phyloP scores from a whole-genome alignment of 2,888 invertebrate genomes.

The Cantharis lateralis region DNA sequence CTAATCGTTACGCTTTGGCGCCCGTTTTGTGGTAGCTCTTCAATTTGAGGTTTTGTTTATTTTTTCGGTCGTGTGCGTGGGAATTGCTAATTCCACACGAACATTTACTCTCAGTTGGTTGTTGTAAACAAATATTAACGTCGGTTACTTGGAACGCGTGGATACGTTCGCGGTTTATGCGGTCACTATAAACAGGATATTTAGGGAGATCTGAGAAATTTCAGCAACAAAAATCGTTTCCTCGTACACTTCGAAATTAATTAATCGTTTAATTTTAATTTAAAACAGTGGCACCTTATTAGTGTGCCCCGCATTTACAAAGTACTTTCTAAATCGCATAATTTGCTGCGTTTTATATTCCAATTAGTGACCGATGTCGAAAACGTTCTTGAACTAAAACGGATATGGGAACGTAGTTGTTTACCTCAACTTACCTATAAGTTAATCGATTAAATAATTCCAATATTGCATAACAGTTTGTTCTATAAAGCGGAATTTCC shows the following conservation, averaged over 20 bases:
- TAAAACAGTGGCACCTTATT: background rate
- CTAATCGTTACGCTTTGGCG: background rate
- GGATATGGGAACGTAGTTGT: conserved; percentile 29
- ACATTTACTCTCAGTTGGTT: background rate
- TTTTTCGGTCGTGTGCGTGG: background rate
- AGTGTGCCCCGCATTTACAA: background rate
- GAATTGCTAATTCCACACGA: background rate
- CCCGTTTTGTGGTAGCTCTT: background rate
- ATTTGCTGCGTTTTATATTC: conserved; percentile 17
- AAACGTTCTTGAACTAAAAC: conserved; percentile 18
- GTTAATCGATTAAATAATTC: conserved; percentile 32
- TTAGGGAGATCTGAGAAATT: background rate
- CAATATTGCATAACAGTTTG: conserved; percentile 21
- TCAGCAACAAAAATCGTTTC: background rate
- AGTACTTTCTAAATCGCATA: background rate
- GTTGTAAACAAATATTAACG: background rate
- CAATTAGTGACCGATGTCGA: conserved; percentile 18
- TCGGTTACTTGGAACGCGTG: background rate
- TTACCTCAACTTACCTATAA: conserved; percentile 25
- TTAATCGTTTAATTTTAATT: background rate
- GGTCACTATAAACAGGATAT: background rate
- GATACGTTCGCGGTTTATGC: background rate
- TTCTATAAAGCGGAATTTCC: conserved; percentile 2
- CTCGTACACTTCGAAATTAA: background rate
- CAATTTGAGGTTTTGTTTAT: background rate